These are phyloP conservation scores for Pachliopta kotzebuea DNA, from an alignment of 2,888 invertebrate genomes.

Conservation along the genomic window DNA sequence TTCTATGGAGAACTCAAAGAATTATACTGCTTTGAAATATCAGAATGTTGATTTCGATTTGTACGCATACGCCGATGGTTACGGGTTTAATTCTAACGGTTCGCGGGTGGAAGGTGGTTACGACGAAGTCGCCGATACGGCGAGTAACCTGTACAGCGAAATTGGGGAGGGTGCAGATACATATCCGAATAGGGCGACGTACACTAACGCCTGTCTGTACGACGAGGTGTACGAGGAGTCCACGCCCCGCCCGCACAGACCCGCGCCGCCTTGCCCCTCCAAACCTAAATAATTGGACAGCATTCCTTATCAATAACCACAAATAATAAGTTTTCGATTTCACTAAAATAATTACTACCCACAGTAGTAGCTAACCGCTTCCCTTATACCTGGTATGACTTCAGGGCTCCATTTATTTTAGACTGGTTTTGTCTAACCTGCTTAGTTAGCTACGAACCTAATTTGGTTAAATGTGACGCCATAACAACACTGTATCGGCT, in stretches of 20 bases:
- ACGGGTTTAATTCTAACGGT: constrained; percentile 40
- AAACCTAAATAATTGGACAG: constrained; percentile 46
- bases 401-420: too few relatives aligned
- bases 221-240: constrained; percentile 68
- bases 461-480: too few relatives aligned
- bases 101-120: constrained; percentile 41
- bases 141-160: constrained; percentile 67
- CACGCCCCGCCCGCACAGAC: constrained; percentile 78
- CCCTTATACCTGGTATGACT: too few relatives aligned
- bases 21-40: constrained; percentile 67
- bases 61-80: constrained; percentile 44
- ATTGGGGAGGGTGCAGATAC: constrained; percentile 46
- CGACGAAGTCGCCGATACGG: constrained; percentile 65
- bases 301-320: constrained; percentile 2
- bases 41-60: constrained; percentile 59
- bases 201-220: constrained; percentile 55
- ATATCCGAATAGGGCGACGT: constrained; percentile 36
- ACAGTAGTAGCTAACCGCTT: too few relatives aligned
- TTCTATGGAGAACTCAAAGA: constrained; percentile 65
- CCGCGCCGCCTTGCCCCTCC: constrained; percentile 80
- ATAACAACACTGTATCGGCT: too few relatives aligned
- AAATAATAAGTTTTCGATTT: neutral
- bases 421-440: too few relatives aligned
- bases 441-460: too few relatives aligned
- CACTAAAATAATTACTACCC: neutral